These are phyloP conservation scores for Mimumesa dahlbomi DNA, from an alignment of 2,888 invertebrate species.

Conservation along the genomic window DNA sequence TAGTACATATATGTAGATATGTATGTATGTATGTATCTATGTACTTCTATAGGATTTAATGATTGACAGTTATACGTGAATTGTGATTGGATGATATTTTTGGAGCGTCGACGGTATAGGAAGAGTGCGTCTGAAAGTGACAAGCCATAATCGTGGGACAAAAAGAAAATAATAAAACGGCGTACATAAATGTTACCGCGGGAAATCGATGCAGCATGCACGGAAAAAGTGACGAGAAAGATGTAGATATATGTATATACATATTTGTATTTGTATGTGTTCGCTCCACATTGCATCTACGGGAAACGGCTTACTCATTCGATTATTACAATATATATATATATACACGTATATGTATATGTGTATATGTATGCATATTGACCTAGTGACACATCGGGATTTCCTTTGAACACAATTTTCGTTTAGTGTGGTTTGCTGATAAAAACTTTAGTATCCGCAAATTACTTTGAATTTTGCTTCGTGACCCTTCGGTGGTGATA, in stretches of 20 bases:
- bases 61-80: too few relatives aligned
- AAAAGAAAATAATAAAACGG: too few relatives aligned
- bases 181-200: background rate
- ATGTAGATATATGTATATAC: too few relatives aligned
- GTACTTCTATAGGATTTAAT: too few relatives aligned
- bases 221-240: slow-evolving; percentile 32
- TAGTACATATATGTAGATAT: too few relatives aligned
- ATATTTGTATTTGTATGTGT: too few relatives aligned
- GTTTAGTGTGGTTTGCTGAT: background rate
- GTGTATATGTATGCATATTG: slow-evolving; percentile 6
- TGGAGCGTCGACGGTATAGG: too few relatives aligned
- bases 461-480: background rate
- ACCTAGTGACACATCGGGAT: slow-evolving; percentile 30
- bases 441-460: slow-evolving; percentile 4
- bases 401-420: slow-evolving; percentile 26
- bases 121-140: background rate
- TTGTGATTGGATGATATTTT: background rate
- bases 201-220: slow-evolving; percentile 35
- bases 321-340: slow-evolving; percentile 11
- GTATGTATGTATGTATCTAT: too few relatives aligned
- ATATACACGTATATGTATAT: too few relatives aligned
- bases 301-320: slow-evolving; percentile 39
- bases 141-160: background rate
- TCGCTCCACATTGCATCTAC: background rate
- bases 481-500: background rate